Conservation (phyloP, 2,113 vertebrate genomes). For the Platysteira castanea region DNA sequence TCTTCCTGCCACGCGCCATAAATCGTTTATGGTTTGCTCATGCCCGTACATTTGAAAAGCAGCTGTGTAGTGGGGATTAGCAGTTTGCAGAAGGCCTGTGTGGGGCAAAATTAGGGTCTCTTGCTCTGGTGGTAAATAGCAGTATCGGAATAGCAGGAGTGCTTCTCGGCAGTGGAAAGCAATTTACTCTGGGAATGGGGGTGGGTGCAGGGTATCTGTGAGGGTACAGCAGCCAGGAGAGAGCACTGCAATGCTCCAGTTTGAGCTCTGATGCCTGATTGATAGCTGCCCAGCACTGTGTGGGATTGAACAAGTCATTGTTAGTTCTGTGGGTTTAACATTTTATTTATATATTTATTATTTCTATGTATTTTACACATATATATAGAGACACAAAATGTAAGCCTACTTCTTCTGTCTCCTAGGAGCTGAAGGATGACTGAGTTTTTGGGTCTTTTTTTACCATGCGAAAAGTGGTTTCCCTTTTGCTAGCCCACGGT, state of each 20-base stretch:
- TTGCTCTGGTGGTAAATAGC: constrained; percentile 16
- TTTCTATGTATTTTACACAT: neutral
- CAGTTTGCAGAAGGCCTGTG: constrained; percentile 66
- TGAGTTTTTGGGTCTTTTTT: neutral
- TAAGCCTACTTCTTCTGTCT: neutral
- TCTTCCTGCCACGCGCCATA: constrained; percentile 76
- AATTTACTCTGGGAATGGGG: neutral
- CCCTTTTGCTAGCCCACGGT: neutral
- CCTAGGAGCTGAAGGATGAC: neutral
- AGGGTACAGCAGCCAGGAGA: neutral
- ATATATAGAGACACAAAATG: neutral
- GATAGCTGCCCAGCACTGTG: neutral
- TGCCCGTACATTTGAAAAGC: constrained; percentile 46
- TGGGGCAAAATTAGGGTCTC: constrained; percentile 56
- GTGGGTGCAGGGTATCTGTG: neutral
- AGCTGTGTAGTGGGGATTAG: constrained; percentile 69
- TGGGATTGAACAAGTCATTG: neutral
- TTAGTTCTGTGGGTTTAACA: neutral
- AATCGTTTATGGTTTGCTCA: constrained; percentile 74
- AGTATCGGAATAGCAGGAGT: neutral
- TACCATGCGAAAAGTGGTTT: neutral
- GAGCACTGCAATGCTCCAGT: neutral
- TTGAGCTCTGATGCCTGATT: neutral
- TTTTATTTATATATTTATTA: neutral
- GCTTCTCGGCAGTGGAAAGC: constrained; percentile 14